phyloP scores from a whole-genome alignment of 2,113 vertebrate species.

The Oceanites oceanicus region DNA sequence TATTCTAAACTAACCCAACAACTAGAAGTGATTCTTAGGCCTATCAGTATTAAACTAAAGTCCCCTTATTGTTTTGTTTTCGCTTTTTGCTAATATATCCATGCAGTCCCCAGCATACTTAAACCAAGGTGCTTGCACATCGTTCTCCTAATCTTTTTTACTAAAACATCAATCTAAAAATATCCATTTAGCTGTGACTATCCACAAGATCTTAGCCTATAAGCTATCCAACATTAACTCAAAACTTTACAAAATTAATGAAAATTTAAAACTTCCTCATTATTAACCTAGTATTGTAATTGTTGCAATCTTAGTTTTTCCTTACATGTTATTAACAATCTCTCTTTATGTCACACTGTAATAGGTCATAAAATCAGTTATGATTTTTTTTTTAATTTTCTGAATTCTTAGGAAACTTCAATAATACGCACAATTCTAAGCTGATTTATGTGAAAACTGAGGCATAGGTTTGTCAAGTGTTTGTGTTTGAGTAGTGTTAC shows the following conservation, averaged over 20 bases:
- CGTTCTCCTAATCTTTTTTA: not conserved
- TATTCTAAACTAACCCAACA: not conserved
- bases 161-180: not conserved
- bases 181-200: not conserved
- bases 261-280: not conserved
- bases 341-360: not conserved
- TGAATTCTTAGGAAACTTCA: not conserved
- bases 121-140: not conserved
- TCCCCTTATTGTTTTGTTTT: not conserved
- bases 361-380: not conserved
- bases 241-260: not conserved
- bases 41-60: not conserved
- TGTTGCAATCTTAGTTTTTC: not conserved
- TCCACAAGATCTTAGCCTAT: not conserved
- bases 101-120: not conserved
- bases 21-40: not conserved
- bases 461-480: not conserved
- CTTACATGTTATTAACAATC: not conserved
- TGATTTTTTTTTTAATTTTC: not conserved
- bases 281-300: not conserved
- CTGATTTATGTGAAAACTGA: not conserved
- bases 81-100: not conserved
- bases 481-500: not conserved
- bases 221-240: not conserved
- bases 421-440: not conserved